Conservation (phyloP, 2,888 invertebrate species). For the Drosophila recens region DNA sequence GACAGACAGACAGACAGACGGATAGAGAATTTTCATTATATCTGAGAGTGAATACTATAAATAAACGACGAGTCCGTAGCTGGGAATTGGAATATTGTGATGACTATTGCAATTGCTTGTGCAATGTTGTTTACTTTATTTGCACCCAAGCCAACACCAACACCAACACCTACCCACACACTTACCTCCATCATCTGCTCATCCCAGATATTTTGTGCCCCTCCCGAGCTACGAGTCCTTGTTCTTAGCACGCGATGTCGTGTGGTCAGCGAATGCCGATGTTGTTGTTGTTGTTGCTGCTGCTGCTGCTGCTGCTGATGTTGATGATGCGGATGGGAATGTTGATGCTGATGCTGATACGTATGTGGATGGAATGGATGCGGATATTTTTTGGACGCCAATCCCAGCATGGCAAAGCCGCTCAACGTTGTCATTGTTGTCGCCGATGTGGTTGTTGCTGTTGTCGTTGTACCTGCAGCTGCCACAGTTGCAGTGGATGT, state of each 20-base stretch:
- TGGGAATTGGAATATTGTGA: background rate
- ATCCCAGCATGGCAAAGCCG: conserved; percentile 69
- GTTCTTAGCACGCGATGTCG: conserved; percentile 84
- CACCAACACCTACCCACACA: background rate
- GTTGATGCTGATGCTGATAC: conserved; percentile 54
- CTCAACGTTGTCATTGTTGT: conserved; percentile 51
- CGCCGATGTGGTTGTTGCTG: conserved; percentile 18
- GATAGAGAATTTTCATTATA: conserved; percentile 23
- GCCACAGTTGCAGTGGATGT: conserved; percentile 11
- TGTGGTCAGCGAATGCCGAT: conserved; percentile 82
- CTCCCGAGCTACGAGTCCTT: conserved; percentile 84
- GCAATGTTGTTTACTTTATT: conserved; percentile 13
- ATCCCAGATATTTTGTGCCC: conserved; percentile 84
- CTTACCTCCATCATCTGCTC: conserved; percentile 85
- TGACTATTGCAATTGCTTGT: background rate
- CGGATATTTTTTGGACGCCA: conserved; percentile 61
- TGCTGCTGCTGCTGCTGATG: conserved; percentile 69
- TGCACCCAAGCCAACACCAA: too few relatives aligned
- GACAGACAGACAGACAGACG: background rate
- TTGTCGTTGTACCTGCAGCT: conserved; percentile 9
- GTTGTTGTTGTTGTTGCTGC: conserved; percentile 63
- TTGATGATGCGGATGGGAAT: conserved; percentile 76
- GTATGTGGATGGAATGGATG: conserved; percentile 64
- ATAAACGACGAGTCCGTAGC: conserved; percentile 42
- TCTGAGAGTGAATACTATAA: conserved; percentile 46